Percentiles rank a stretch among this genome's conserved stretches.
These are phyloP conservation scores for Dione juno DNA, from an alignment of 2,888 invertebrate species.

Conservation along the genomic window DNA sequence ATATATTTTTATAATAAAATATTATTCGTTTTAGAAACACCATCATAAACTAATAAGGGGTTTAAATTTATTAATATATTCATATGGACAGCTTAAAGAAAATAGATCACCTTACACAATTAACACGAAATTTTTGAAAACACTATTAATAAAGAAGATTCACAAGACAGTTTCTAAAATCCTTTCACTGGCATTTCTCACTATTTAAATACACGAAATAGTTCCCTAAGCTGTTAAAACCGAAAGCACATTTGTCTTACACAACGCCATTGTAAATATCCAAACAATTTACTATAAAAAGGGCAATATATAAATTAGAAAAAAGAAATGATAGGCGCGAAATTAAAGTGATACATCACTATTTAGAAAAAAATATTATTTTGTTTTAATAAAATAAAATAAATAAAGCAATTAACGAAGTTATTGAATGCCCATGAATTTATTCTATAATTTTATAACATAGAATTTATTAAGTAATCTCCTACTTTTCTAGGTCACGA, in stretches of 20 bases:
- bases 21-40: neutral
- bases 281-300: neutral
- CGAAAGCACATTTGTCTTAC: conserved; percentile 19
- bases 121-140: neutral
- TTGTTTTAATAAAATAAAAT: too few relatives aligned
- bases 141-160: neutral
- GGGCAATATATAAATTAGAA: too few relatives aligned
- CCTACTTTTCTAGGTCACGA: conserved; percentile 24
- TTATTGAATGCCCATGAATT: neutral
- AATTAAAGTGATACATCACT: too few relatives aligned
- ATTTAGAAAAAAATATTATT: too few relatives aligned
- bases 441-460: neutral
- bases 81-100: neutral
- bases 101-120: neutral
- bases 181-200: conserved; percentile 25
- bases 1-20: too few relatives aligned
- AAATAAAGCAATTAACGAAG: neutral
- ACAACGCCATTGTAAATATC: conserved; percentile 11
- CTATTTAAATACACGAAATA: conserved; percentile 11
- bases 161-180: conserved; percentile 18
- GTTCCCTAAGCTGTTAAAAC: conserved; percentile 17
- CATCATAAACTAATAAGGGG: neutral
- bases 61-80: neutral
- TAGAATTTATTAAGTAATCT: neutral
- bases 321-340: too few relatives aligned